Percentiles rank a stretch among this genome's conserved stretches.
These are phyloP conservation scores for Menura novaehollandiae DNA, from an alignment of 2,113 vertebrate species.

Conservation along the genomic window DNA sequence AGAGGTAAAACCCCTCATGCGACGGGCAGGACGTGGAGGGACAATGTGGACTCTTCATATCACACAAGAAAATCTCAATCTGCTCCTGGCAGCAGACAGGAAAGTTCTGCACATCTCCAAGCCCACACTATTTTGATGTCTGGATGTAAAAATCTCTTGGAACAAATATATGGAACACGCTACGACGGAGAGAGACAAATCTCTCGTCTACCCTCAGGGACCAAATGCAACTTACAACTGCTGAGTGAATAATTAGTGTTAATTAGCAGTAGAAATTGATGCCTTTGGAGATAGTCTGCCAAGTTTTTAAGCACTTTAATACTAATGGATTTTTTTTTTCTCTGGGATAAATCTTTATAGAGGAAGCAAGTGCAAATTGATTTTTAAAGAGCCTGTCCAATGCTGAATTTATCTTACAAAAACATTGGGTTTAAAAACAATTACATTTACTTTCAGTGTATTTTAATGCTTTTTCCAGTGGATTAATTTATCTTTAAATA, in stretches of 20 bases:
- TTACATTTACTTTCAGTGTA: constrained; percentile 52
- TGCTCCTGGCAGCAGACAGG: background rate
- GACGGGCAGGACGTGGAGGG: background rate
- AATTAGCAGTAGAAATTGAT: constrained; percentile 77
- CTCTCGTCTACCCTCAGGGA: constrained; percentile 62
- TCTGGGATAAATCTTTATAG: constrained; percentile 73
- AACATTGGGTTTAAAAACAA: constrained; percentile 69
- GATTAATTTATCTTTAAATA: constrained; percentile 47
- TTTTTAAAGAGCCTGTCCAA: constrained; percentile 75
- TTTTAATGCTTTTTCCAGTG: constrained; percentile 52
- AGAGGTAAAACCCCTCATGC: background rate
- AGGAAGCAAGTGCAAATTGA: constrained; percentile 71
- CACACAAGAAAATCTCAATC: background rate
- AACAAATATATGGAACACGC: constrained; percentile 33
- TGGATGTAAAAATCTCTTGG: constrained; percentile 23
- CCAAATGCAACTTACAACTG: constrained; percentile 69
- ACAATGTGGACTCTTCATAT: accelerated
- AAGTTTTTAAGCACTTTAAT: constrained; percentile 79
- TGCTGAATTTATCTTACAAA: constrained; percentile 70
- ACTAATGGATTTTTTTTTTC: constrained; percentile 73
- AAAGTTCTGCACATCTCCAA: background rate
- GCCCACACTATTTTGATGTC: background rate
- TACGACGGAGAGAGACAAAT: constrained; percentile 60
- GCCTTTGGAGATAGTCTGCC: constrained; percentile 77
- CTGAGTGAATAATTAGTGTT: constrained; percentile 79